These are phyloP conservation scores for Taurulus bubalis DNA, from an alignment of 2,113 vertebrate genomes.

Conservation along the genomic window DNA sequence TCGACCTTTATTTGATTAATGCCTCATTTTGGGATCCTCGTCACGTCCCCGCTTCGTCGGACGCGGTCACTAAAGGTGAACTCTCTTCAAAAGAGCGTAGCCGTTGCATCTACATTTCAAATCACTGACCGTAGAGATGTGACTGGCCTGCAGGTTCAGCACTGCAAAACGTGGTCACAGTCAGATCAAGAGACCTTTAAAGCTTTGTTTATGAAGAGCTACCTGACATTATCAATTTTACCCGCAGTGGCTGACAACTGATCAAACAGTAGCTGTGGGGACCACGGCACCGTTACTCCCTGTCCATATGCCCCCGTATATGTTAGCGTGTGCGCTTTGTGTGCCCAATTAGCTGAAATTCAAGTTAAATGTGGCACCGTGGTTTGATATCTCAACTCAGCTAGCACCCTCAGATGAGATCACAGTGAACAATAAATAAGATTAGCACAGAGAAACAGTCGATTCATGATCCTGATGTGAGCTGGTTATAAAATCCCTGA, in stretches of 20 bases:
- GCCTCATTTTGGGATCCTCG: constrained; percentile 32
- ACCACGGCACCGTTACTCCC: constrained; percentile 19
- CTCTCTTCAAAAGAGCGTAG: constrained; percentile 40
- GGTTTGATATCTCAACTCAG: constrained; percentile 60
- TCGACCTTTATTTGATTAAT: constrained; percentile 66
- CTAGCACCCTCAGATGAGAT: constrained; percentile 47
- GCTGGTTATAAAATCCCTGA: constrained; percentile 38
- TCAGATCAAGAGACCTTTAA: constrained; percentile 60
- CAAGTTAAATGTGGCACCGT: constrained; percentile 48
- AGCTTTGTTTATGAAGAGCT: constrained; percentile 56
- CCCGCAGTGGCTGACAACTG: constrained; percentile 39
- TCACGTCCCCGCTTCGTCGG: constrained; percentile 39
- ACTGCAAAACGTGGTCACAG: constrained; percentile 12
- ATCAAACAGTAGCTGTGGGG: constrained; percentile 58
- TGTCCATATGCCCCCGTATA: constrained; percentile 26
- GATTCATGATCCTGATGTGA: constrained; percentile 55
- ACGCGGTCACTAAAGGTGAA: constrained; percentile 46
- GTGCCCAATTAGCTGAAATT: constrained; percentile 53
- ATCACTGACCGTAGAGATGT: constrained; percentile 46
- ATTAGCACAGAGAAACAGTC: constrained; percentile 50
- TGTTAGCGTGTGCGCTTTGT: constrained; percentile 20
- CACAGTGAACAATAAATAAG: constrained; percentile 60
- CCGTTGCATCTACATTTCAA: constrained; percentile 64
- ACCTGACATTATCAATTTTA: constrained; percentile 54
- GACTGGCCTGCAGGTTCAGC: constrained; percentile 9